These are phyloP conservation scores for Himalopsyche japonica DNA, from an alignment of 2,888 invertebrate genomes.

Conservation along the genomic window DNA sequence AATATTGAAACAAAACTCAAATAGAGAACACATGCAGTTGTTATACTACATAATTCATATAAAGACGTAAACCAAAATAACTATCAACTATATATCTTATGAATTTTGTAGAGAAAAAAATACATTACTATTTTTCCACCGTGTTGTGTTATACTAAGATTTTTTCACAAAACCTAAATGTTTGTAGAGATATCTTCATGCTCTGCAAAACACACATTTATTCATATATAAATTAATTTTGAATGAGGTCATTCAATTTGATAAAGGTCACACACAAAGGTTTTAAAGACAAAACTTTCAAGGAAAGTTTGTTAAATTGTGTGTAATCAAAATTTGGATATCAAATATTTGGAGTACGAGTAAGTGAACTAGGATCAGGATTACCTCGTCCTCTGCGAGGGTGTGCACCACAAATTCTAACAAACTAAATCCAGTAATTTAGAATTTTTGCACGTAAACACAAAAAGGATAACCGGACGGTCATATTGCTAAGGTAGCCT, in stretches of 20 bases:
- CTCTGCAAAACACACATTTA: neutral
- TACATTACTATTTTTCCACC: too few species aligned
- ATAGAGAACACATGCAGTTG: too few species aligned
- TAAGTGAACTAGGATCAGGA: neutral
- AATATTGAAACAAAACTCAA: too few species aligned
- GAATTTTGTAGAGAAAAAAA: too few species aligned
- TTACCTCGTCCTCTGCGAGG: neutral
- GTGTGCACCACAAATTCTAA: neutral
- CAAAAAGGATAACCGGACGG: neutral
- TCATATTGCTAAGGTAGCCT: too few species aligned
- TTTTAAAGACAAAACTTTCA: neutral
- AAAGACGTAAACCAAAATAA: too few species aligned
- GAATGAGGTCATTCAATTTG: neutral
- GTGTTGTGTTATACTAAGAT: neutral
- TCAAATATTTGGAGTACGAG: neutral
- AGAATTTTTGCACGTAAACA: neutral
- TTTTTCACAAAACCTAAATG: neutral
- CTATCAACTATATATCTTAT: too few species aligned
- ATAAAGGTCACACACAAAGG: neutral
- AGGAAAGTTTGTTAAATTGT: neutral
- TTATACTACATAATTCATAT: too few species aligned
- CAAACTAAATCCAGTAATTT: neutral
- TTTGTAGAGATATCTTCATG: neutral
- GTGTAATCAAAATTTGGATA: conserved; percentile 1
- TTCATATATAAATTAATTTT: neutral